Evolutionary conservation across 2,888 invertebrate genomes (phyloP), one percentile per base, ranked within the genome.

Genomic region (Drosophila meridiana): DNA sequence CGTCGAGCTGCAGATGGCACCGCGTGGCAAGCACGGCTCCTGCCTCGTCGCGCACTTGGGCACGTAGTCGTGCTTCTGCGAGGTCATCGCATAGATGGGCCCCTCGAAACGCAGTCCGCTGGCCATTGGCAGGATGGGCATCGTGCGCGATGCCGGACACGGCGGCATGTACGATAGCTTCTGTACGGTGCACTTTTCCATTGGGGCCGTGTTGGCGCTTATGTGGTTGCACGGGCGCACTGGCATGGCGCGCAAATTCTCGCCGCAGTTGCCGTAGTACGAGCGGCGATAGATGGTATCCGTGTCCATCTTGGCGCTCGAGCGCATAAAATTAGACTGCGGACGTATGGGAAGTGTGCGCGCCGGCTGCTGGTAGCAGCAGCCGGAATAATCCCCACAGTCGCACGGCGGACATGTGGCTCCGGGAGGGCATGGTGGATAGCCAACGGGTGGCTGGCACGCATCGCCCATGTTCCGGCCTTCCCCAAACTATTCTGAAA

Each of bases 31-130:
- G 47, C 92, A 88, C 0, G 91, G 89, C 11, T 73, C 68, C 3
- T 91, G 82, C 69, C 83, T 90, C 40, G 87, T 94, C 66, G 93
- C 93, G 0, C 95, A 95, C 83, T 96, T 96, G 2, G 95, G 95
- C 48, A 95, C 95, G 87, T 93, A 96, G 93, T 96, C 96, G 90
- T 96, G 96, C 47, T 96, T 95, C 76, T 96, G 95, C 1, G 96
- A 96, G 4, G 96, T 96, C 65, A 95, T 92, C 76, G 95, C 95
- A 93, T 96, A 95, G 94, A 96, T 95, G 20, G 96, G 96, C 0
- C 95, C 95, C 62, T 87, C 85, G 38, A 92, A 92, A 13, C 90
- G 82, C 45, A 93, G 62, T 0, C 91, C 91, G 56, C 91, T 91
- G 57, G 87, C 88, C 62, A 78, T 78, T 7, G 93, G 93, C 0